Percentiles rank a stretch among this genome's conserved stretches.
Evolutionary conservation across 1,140 invertebrate species (phyloP).

Genomic region (Trachymyrmex septentrionalis): DNA sequence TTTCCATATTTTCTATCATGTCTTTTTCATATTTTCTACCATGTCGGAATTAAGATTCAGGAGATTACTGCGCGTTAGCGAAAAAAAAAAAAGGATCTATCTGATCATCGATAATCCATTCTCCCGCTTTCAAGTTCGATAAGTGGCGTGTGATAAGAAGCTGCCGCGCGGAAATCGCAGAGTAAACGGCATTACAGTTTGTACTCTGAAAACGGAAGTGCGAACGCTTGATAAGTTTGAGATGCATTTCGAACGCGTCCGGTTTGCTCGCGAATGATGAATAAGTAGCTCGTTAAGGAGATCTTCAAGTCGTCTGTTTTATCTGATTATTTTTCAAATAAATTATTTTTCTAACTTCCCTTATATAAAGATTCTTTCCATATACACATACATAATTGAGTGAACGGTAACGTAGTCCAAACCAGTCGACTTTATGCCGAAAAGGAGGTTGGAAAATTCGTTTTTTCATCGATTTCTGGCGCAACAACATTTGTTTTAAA

Average conservation of each 20-base stretch:
- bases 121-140: background rate
- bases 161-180: background rate
- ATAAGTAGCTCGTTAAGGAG: slow-evolving; percentile 31
- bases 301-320: no score
- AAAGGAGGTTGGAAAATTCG: no score
- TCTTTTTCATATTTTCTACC: no score
- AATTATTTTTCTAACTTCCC: no score
- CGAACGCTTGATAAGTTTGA: slow-evolving; percentile 4
- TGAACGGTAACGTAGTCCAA: no score
- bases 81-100: background rate
- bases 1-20: no score
- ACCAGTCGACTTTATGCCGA: no score
- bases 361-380: no score
- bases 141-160: background rate
- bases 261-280: background rate
- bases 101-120: slow-evolving; percentile 19
- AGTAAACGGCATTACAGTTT: background rate
- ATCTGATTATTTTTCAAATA: no score
- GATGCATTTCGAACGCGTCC: background rate
- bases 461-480: no score
- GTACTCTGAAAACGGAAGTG: background rate
- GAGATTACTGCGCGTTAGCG: background rate
- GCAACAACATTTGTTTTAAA: no score
- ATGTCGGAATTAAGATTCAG: background rate
- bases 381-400: no score